These are phyloP conservation scores for Caenorhabditis panamensis DNA, from an alignment of 2,888 invertebrate genomes.

Conservation along the genomic window DNA sequence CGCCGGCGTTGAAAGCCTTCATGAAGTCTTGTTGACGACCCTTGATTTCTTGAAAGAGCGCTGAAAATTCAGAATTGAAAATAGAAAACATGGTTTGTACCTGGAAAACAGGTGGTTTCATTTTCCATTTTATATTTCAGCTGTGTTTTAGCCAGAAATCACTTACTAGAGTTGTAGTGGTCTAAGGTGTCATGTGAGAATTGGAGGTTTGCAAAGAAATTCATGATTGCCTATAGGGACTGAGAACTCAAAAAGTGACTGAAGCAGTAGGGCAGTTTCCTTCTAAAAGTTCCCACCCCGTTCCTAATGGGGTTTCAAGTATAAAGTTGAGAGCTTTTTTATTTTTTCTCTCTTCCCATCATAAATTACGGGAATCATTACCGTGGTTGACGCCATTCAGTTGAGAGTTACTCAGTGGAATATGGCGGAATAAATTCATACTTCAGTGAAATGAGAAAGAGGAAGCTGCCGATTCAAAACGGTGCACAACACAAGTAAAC, in stretches of 20 bases:
- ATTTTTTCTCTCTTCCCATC: slow-evolving; percentile 18
- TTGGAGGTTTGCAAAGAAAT: slow-evolving; percentile 50
- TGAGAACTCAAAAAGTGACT: background rate
- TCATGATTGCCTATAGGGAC: slow-evolving; percentile 16
- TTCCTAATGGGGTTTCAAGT: too few relatives aligned
- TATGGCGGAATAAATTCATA: slow-evolving; percentile 78
- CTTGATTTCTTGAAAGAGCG: slow-evolving; percentile 81
- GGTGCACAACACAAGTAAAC: slow-evolving; percentile 5
- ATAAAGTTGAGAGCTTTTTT: background rate
- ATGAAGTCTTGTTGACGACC: slow-evolving; percentile 81
- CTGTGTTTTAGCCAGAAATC: slow-evolving; percentile 4
- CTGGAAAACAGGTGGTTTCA: background rate
- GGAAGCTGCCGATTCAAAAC: slow-evolving; percentile 7
- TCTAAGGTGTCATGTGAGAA: slow-evolving; percentile 19
- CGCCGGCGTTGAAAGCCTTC: slow-evolving; percentile 80
- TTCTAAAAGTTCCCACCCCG: background rate
- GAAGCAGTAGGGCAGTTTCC: background rate
- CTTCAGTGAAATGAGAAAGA: background rate
- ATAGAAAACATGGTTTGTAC: slow-evolving; percentile 9
- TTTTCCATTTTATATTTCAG: background rate
- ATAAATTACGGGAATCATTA: slow-evolving; percentile 50
- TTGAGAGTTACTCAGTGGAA: slow-evolving; percentile 75
- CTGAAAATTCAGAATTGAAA: slow-evolving; percentile 68
- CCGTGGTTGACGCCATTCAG: slow-evolving; percentile 77
- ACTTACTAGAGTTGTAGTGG: slow-evolving; percentile 52